Base-by-base conservation (phyloP, 2,797 vertebrate genomes). In the Notolabrus celidotus region DNA sequence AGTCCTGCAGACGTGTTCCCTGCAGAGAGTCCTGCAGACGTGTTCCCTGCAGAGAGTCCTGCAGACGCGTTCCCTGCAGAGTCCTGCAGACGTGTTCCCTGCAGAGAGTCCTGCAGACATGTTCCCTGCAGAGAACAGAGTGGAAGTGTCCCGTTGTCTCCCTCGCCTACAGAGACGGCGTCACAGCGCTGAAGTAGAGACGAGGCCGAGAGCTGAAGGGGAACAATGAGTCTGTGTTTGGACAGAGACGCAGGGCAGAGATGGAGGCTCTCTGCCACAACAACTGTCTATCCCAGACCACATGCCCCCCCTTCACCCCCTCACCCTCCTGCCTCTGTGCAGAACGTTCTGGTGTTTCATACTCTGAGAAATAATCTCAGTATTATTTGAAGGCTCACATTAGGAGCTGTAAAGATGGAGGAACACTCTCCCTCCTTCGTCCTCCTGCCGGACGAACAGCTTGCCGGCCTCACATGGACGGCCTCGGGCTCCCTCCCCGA, bases 191-290 rank as follows among this genome's bases (percentile, higher is more conserved):
- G 75, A 67, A 20, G 73, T 38, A 39, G 27, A 47, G 53, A 69
- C 1, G n/a, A 65, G 50, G 42, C 50, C 1, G 66, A 22, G 20
- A 43, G 56, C 43, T 5, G 20, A 51, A 46, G 46, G 34, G 15
- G 53, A 72, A 75, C 77, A 78, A 60, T 67, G 75, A 47, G 62
- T 3, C 54, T 43, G 78, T 77, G 61, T 76, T 55, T 29, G 12
- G 33, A 33, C 42, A 20, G 51, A 55, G 11, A 34, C 25, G 3
- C 38, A 12, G 29, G 22, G 45, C 29, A 46, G 54, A 55, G 46
- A 43, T 43, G 25, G 47, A 62, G 12, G 55, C 15, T 15, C 46
- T 51, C 10, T n/a, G 31, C 17, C 22, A 53, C 57, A 47, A 31
- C 41, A 38, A 15, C 58, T 16, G 10, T 20, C 39, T 29, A 0